These are phyloP conservation scores for Neocrepidodera transversa DNA, from an alignment of 2,888 invertebrate genomes.

Conservation along the genomic window DNA sequence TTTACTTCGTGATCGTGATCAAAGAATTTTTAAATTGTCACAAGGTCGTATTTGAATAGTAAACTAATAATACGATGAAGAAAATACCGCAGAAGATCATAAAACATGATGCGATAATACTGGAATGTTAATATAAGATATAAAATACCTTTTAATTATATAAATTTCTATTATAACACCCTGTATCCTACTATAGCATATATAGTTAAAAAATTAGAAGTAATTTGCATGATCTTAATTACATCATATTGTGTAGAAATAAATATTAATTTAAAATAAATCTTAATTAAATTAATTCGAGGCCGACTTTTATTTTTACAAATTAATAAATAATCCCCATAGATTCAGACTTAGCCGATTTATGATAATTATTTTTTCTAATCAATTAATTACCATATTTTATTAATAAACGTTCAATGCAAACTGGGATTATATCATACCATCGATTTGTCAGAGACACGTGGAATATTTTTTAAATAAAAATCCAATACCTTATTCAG, in stretches of 20 bases:
- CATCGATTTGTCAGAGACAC: conserved; percentile 5
- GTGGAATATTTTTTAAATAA: conserved; percentile 15
- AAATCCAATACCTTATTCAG: conserved; percentile 4
- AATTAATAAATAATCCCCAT: no score
- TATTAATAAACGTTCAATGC: conserved; percentile 18
- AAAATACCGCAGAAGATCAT: conserved; percentile 7
- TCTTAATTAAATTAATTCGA: no score
- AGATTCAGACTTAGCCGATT: no score
- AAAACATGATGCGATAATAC: conserved; percentile 18
- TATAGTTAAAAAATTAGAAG: no score
- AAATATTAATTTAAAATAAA: no score
- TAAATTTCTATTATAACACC: no score
- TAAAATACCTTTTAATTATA: no score
- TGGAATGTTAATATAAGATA: conserved; percentile 8
- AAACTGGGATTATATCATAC: conserved; percentile 21
- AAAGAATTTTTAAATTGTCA: conserved; percentile 1
- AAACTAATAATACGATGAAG: not conserved
- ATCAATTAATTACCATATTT: conserved; percentile 9
- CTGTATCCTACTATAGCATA: no score
- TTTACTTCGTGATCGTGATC: not conserved
- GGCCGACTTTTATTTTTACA: no score
- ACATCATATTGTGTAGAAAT: no score
- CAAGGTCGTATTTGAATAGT: not conserved
- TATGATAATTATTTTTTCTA: conserved; percentile 10
- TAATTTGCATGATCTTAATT: no score